Conservation (phyloP, 2,797 vertebrate genomes). For the Rachycentron canadum region DNA sequence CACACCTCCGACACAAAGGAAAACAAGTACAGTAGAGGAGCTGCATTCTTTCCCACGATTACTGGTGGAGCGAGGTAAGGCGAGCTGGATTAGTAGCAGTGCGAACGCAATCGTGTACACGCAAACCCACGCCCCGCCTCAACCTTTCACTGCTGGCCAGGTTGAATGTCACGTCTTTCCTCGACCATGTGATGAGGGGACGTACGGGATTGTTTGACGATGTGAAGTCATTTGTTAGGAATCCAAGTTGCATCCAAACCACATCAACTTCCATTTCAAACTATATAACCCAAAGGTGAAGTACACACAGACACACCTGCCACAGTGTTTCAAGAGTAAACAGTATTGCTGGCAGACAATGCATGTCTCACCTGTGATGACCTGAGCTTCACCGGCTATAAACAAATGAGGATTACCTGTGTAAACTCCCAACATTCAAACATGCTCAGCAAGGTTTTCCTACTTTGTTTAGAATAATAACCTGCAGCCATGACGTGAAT, state of each 20-base stretch:
- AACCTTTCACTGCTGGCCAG: slow-evolving; percentile 46
- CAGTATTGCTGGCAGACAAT: slow-evolving; percentile 33
- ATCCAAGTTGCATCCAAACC: no score
- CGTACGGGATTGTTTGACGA: neutral
- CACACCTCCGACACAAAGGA: slow-evolving; percentile 73
- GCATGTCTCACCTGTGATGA: slow-evolving; percentile 15
- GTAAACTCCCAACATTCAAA: slow-evolving; percentile 48
- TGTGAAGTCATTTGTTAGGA: neutral
- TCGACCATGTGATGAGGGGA: neutral
- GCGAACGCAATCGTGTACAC: slow-evolving; percentile 41
- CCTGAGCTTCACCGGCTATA: slow-evolving; percentile 29
- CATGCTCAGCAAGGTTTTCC: slow-evolving; percentile 42
- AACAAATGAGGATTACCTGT: slow-evolving; percentile 48
- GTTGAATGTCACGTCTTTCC: slow-evolving; percentile 35
- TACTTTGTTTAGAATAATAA: slow-evolving; percentile 38
- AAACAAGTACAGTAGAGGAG: slow-evolving; percentile 74
- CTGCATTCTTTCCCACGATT: slow-evolving; percentile 83
- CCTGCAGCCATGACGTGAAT: slow-evolving; percentile 18
- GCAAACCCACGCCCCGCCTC: slow-evolving; percentile 40
- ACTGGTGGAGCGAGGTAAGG: slow-evolving; percentile 73
- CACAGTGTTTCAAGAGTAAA: slow-evolving; percentile 54
- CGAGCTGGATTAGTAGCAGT: slow-evolving; percentile 68
- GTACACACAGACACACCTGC: slow-evolving; percentile 31
- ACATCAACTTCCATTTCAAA: neutral
- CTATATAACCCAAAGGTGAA: neutral